Evolutionary conservation across 2,797 vertebrate genomes (phyloP).

Genomic region (Cyclopterus lumpus): DNA sequence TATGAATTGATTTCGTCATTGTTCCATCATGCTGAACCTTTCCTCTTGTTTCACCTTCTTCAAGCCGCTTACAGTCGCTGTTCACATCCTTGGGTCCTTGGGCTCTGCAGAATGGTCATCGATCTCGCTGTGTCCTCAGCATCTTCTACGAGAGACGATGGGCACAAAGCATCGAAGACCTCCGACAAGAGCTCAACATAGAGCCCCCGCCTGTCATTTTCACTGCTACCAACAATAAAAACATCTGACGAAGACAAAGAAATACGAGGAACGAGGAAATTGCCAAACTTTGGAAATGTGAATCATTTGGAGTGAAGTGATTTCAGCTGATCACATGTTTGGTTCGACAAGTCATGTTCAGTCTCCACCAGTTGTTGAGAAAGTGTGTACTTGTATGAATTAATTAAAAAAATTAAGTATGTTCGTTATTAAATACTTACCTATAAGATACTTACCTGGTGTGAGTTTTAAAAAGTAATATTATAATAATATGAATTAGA

Average conservation of each 20-base stretch:
- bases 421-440: neutral
- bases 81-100: conserved; percentile 88
- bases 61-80: conserved; percentile 86
- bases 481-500: neutral
- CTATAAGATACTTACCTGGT: too few relatives aligned
- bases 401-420: neutral
- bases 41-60: neutral
- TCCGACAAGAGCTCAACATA: conserved; percentile 91
- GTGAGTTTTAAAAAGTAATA: neutral
- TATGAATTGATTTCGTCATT: neutral
- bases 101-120: conserved; percentile 87
- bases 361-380: neutral
- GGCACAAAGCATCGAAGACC: conserved; percentile 90
- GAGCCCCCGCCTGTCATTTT: conserved; percentile 73
- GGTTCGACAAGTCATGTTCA: neutral
- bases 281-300: neutral
- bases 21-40: neutral
- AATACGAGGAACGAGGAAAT: conserved; percentile 22
- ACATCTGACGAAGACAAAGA: conserved; percentile 18
- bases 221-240: conserved; percentile 22
- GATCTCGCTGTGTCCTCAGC: conserved; percentile 87
- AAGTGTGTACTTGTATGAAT: neutral
- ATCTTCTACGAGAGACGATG: conserved; percentile 94
- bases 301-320: neutral
- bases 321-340: neutral